Evolutionary conservation across 2,113 vertebrate species (phyloP).

Genomic region (Phrynocephalus versicolor): DNA sequence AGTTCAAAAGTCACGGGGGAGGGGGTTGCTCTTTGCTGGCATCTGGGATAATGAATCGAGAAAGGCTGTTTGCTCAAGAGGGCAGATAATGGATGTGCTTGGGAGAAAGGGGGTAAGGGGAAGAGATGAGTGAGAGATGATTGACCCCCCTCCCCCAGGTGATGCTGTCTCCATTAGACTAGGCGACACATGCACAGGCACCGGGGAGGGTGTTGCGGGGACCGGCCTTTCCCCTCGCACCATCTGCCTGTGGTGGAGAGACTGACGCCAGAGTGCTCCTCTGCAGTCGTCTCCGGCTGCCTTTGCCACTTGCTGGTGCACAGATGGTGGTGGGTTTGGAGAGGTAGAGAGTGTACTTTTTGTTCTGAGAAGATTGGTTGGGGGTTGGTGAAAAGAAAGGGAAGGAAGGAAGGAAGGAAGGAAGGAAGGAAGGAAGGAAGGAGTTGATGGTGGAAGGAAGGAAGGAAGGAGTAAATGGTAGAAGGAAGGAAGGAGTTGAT

Average conservation of each 20-base stretch:
- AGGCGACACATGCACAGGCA: neutral
- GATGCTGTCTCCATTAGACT: slow-evolving; percentile 46
- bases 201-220: neutral
- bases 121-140: slow-evolving; percentile 55
- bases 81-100: slow-evolving; percentile 65
- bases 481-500: neutral
- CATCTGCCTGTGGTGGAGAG: slow-evolving; percentile 65
- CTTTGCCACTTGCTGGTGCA: slow-evolving; percentile 42
- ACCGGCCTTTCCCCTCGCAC: slow-evolving; percentile 56
- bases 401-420: neutral
- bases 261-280: slow-evolving; percentile 3
- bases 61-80: slow-evolving; percentile 67
- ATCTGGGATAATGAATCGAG: slow-evolving; percentile 70
- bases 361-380: slow-evolving; percentile 60
- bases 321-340: slow-evolving; percentile 75
- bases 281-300: neutral
- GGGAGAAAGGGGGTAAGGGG: slow-evolving; percentile 27
- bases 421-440: neutral
- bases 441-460: neutral
- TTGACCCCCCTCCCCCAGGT: slow-evolving; percentile 54
- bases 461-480: neutral
- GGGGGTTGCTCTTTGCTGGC: slow-evolving; percentile 69
- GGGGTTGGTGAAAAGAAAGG: neutral
- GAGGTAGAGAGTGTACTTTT: slow-evolving; percentile 67
- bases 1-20: slow-evolving; percentile 74